A percentile compares a stretch with the other conserved stretches of the same genome.
phyloP scores from a whole-genome alignment of 2,797 vertebrate species.

The Anguilla anguilla region DNA sequence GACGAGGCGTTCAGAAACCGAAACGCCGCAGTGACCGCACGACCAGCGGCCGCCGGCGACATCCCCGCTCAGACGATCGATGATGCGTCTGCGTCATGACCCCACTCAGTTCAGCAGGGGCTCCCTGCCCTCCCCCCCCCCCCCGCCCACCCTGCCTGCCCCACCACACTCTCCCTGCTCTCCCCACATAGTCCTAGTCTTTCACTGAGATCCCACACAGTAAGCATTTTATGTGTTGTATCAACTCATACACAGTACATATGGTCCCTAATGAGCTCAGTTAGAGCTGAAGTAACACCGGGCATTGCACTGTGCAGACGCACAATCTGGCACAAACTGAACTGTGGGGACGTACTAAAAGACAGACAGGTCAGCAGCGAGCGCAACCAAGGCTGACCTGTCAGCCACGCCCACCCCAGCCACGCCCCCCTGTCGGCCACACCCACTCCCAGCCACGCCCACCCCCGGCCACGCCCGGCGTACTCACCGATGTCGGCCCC shows the following conservation, averaged over 20 bases:
- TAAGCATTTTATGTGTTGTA: too few species aligned
- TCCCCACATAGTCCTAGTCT: background rate
- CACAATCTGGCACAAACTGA: background rate
- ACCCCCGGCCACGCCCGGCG: background rate
- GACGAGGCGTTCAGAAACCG: background rate
- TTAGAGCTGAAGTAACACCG: background rate
- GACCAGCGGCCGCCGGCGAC: background rate
- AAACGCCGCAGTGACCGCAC: background rate
- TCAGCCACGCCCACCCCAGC: too few species aligned
- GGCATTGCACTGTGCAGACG: too few species aligned
- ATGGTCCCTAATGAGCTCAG: too few species aligned
- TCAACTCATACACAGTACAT: too few species aligned
- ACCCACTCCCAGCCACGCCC: too few species aligned
- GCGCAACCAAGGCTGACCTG: too few species aligned
- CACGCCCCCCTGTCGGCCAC: too few species aligned
- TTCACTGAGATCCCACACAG: background rate
- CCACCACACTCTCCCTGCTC: too few species aligned
- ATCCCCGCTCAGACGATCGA: background rate
- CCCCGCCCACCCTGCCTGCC: background rate
- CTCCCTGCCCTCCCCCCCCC: too few species aligned
- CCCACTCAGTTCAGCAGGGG: background rate
- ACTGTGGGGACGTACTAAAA: too few species aligned
- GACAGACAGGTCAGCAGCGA: too few species aligned
- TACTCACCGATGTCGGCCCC: conserved; percentile 88
- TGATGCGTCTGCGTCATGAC: background rate